Conservation (phyloP, 2,797 vertebrate species). For the Anguilla pacifica region DNA sequence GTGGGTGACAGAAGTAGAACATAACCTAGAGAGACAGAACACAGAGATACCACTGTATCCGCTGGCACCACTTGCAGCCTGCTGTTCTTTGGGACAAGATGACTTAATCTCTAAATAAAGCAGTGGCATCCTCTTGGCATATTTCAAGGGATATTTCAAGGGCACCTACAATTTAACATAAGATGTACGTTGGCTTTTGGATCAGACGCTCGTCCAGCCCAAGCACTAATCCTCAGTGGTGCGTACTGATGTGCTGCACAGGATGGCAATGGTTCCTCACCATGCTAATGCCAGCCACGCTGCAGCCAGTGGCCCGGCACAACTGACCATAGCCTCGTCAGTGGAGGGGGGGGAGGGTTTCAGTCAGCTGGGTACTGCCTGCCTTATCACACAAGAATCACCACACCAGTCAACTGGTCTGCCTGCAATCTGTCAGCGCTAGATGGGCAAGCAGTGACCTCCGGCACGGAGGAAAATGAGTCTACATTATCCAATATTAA, state of each 20-base stretch:
- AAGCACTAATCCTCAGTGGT: neutral
- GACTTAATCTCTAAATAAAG: conserved; percentile 3
- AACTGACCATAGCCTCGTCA: neutral
- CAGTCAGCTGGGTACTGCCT: neutral
- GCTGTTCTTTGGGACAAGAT: neutral
- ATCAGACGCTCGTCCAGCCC: neutral
- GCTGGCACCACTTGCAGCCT: neutral
- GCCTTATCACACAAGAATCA: neutral
- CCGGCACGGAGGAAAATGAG: neutral
- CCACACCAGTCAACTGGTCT: neutral
- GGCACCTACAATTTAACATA: neutral
- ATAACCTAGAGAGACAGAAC: neutral
- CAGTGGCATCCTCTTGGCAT: neutral
- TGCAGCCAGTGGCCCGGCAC: neutral
- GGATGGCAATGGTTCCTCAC: neutral
- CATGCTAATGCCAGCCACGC: neutral
- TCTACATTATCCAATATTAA: neutral
- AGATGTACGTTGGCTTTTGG: neutral
- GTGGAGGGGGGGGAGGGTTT: neutral
- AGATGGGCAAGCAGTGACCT: neutral
- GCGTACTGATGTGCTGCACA: neutral
- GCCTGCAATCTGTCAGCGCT: neutral
- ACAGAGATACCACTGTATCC: neutral
- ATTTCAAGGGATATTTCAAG: neutral
- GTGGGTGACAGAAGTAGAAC: neutral